Evolutionary conservation across 1,140 invertebrate genomes (phyloP), one percentile per base, ranked within the genome.

Genomic region (Drosophila mojavensis): DNA sequence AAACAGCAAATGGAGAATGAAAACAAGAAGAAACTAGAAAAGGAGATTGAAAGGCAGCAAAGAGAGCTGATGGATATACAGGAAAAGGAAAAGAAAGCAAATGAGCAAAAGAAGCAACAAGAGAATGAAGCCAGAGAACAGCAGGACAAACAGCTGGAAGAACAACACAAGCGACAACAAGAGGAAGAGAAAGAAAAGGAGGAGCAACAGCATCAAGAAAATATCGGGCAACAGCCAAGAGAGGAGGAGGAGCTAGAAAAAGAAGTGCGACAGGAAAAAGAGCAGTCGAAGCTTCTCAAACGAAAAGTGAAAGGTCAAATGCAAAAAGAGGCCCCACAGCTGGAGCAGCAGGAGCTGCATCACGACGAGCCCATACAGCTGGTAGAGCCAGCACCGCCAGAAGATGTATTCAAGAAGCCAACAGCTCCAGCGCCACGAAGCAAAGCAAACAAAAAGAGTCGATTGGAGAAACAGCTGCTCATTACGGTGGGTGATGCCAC

Each of bases 361-460:
- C 43, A 47, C 6, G 15, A 17, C 15, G 43, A 47, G 4, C 15
- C 15, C 4, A 61, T 26, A 2, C 10, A 36, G 4, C 54, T 15
- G 9, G 17, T 3, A 11, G 9, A 51, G 9, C 60, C 36, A 15
- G 11, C n/a, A 45, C 15, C 41, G n/a, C 53, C 48, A 54, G 11
- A 53, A 10, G 69, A 71, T 17, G 55, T 84, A 9, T 91, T 91
- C 20, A 91, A 90, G 53, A 90, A 86, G 68, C 90, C 90, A 4
- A 4, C 20, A 11, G 54, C 45, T 1, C 70, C 61, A 43, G 82
- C 80, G 7, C 80, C 85, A 0, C 78, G 66, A 9, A 15, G 58
- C 1, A 86, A 70, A 45, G 9, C 24, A 5, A 72, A 7, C 15
- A 7, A 10, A 1, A 66, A 56, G 20, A 0, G 3, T 4, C 65